Evolutionary conservation across 2,797 vertebrate genomes (phyloP).

Genomic region (Varecia variegata): DNA sequence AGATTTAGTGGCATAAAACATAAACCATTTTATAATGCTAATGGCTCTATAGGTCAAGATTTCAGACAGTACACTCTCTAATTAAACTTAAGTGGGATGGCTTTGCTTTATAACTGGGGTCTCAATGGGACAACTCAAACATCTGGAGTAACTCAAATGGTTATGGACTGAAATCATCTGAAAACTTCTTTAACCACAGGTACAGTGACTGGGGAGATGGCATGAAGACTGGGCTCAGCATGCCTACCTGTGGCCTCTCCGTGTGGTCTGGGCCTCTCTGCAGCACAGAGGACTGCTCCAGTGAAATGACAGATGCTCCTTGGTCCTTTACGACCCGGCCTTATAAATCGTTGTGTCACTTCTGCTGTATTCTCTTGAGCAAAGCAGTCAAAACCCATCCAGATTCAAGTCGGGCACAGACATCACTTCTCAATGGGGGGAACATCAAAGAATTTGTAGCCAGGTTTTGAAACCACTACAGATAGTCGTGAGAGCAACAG

Average conservation of each 20-base stretch:
- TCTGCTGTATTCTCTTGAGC: background rate
- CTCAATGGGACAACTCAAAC: background rate
- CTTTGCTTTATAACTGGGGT: background rate
- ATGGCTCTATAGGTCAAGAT: background rate
- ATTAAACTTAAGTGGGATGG: background rate
- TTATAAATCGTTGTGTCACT: background rate
- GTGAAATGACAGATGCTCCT: background rate
- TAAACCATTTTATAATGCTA: background rate
- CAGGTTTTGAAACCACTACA: background rate
- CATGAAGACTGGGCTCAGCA: background rate
- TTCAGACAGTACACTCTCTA: background rate
- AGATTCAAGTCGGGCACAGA: background rate
- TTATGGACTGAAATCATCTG: background rate
- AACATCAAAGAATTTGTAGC: background rate
- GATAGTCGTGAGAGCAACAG: background rate
- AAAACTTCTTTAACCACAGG: background rate
- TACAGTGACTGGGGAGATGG: background rate
- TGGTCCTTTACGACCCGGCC: background rate
- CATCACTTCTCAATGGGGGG: background rate
- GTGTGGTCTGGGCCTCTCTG: background rate
- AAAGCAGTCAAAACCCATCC: background rate
- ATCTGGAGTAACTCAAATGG: background rate
- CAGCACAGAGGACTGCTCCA: background rate
- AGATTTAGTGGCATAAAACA: background rate
- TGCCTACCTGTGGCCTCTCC: background rate